Percentiles rank a stretch among this genome's conserved stretches.
These are phyloP conservation scores for Xanthia icteritia DNA, from an alignment of 2,888 invertebrate species.

Conservation along the genomic window DNA sequence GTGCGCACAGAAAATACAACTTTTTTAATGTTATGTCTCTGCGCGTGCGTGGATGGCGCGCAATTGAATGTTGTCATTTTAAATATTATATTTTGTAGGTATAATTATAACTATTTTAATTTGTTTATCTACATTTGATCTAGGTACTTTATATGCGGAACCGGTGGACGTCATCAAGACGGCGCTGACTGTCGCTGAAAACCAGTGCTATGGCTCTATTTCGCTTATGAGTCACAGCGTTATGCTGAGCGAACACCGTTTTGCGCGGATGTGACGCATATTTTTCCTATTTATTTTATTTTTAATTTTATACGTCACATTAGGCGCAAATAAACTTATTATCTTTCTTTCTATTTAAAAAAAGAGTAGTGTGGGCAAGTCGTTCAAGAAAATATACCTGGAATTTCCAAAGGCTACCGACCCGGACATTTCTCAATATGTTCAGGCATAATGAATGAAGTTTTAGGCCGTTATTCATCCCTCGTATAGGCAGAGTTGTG, in stretches of 20 bases:
- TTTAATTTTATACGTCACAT: not conserved
- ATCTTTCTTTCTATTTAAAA: not conserved
- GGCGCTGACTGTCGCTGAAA: not conserved
- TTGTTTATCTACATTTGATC: not conserved
- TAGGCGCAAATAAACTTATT: not conserved
- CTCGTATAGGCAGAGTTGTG: slow-evolving; percentile 21
- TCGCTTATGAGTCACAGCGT: not conserved
- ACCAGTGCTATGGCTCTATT: not conserved
- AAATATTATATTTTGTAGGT: not conserved
- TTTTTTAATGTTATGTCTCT: too few species aligned
- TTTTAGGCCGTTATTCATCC: slow-evolving; percentile 51
- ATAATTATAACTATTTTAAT: not conserved
- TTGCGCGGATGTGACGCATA: not conserved
- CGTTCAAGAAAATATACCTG: slow-evolving; percentile 4
- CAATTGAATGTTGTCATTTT: slow-evolving; percentile 1
- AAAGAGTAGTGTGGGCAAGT: too few species aligned
- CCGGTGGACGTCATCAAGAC: not conserved
- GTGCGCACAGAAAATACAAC: not conserved
- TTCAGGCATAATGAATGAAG: slow-evolving; percentile 57
- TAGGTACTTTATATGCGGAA: not conserved
- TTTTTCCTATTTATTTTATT: not conserved
- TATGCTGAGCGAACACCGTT: not conserved
- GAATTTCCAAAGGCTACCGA: slow-evolving; percentile 22
- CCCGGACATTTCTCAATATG: slow-evolving; percentile 37
- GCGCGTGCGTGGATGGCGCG: not conserved